Evolutionary conservation across 2,797 vertebrate species (phyloP).

Genomic region (Pachyuromys duprasi): DNA sequence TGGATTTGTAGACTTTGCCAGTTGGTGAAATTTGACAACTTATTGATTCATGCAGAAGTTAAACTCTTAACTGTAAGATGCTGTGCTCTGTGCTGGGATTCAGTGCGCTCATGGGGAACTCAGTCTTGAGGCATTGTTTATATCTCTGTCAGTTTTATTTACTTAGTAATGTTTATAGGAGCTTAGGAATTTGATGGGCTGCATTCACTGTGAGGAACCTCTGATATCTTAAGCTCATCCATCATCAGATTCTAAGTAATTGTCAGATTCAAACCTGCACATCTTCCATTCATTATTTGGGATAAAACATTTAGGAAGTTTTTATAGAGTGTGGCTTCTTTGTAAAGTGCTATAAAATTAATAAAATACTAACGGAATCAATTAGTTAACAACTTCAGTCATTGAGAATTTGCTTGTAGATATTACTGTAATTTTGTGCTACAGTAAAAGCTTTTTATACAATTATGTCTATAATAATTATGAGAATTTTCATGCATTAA

Average conservation of each 20-base stretch:
- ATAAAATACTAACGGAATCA: conserved; percentile 45
- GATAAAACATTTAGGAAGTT: conserved; percentile 32
- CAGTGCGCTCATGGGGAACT: background rate
- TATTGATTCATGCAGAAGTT: background rate
- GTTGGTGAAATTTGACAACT: background rate
- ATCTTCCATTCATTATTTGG: conserved; percentile 1
- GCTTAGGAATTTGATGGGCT: background rate
- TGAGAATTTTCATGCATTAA: background rate
- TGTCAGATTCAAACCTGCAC: background rate
- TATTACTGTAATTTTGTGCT: background rate
- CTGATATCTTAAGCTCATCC: background rate
- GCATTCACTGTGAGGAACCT: background rate
- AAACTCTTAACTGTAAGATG: conserved; percentile 23
- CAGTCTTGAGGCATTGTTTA: background rate
- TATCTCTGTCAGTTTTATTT: background rate
- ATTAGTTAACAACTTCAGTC: background rate
- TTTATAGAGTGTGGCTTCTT: background rate
- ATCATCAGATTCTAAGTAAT: background rate
- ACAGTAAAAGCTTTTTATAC: conserved; percentile 38
- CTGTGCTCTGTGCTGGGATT: background rate
- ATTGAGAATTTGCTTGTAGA: conserved; percentile 44
- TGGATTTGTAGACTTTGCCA: background rate
- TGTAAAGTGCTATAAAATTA: conserved; percentile 7
- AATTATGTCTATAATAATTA: conserved; percentile 38
- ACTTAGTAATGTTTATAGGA: background rate